These are phyloP conservation scores for Fistularia commersonii DNA, from an alignment of 2,797 vertebrate species.

Conservation along the genomic window DNA sequence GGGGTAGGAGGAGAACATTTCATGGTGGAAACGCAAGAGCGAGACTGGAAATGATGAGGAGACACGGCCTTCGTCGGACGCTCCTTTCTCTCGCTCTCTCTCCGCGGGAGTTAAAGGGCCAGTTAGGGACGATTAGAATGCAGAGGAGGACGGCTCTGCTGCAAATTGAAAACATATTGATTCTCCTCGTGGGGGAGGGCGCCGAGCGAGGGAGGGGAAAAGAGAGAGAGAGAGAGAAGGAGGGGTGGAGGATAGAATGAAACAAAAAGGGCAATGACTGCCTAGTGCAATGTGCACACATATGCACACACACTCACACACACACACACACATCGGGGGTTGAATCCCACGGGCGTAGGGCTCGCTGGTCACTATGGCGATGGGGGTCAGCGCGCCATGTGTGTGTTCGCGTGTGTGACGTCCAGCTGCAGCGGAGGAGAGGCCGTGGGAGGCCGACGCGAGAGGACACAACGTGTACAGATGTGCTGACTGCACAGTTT, in stretches of 20 bases:
- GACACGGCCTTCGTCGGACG: conserved; percentile 18
- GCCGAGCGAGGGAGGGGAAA: conserved; percentile 30
- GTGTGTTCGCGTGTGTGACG: conserved; percentile 26
- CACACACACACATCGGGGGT: too few species aligned
- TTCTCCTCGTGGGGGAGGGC: conserved; percentile 65
- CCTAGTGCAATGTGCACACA: conserved; percentile 20
- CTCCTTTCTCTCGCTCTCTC: conserved; percentile 14
- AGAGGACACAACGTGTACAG: conserved; percentile 70
- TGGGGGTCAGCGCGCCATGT: conserved; percentile 36
- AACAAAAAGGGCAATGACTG: conserved; percentile 14
- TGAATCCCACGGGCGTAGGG: conserved; percentile 27
- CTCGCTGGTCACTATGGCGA: conserved; percentile 42
- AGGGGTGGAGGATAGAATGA: conserved; percentile 13
- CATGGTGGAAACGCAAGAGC: too few species aligned
- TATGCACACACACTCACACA: conserved; percentile 19
- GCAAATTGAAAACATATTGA: conserved; percentile 78
- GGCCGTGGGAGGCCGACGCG: conserved; percentile 58
- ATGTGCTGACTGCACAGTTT: conserved; percentile 83
- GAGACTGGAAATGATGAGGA: not conserved
- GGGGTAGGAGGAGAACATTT: too few species aligned
- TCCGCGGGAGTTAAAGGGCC: conserved; percentile 56
- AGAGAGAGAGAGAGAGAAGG: not conserved
- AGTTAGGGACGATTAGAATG: conserved; percentile 68
- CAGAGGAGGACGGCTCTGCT: conserved; percentile 72
- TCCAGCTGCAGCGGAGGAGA: conserved; percentile 54